Base-by-base conservation (phyloP, 1,140 invertebrate genomes). In the Lepidurus arcticus region DNA sequence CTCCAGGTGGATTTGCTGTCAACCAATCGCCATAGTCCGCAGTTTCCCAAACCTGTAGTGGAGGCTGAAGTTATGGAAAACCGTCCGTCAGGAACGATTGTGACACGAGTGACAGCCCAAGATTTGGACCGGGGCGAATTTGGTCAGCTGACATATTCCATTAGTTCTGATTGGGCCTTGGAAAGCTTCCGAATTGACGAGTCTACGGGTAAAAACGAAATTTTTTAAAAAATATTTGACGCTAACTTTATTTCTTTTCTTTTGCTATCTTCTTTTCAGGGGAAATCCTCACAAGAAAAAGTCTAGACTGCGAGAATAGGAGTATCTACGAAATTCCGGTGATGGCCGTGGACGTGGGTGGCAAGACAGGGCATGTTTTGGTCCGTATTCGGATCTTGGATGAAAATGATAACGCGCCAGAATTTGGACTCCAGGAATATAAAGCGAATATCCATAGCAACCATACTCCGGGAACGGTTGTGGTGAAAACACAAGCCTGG, bases 321-420 rank as follows among this genome's bases (percentile, higher is more conserved):
- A 89, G 90, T 79, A 84, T 91, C 11, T 96, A 93, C 84, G 91
- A 92, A 83, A 88, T 97, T 76, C 90, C 91, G 0, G 88, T 97
- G 9, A 91, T 92, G 84, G 95, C 94, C n/a, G 90, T 89, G 13
- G 95, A 97, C 85, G 91, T 91, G 74, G 95, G 95, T 73, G 92
- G 93, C 7, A 89, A 90, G 83, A 90, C 91, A 75, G 92, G 91
- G 6, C 95, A 94, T 84, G 88, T 93, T 2, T 90, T 89, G 8
- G 89, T 98, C 7, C 87, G 92, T 82, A 90, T 97, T 9, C 90
- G 88, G 81, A 90, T 98, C 9, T 86, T 85, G 5, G 95, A 98
- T 86, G 88, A 90, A 76, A 98, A 98, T 86, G 96, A 98, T 83
- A 94, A 97, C 85, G 84, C 89, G 74, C 96, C 96, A 1, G 84